Evolutionary conservation across 2,888 invertebrate species (phyloP).

Genomic region (Andrena camellia): DNA sequence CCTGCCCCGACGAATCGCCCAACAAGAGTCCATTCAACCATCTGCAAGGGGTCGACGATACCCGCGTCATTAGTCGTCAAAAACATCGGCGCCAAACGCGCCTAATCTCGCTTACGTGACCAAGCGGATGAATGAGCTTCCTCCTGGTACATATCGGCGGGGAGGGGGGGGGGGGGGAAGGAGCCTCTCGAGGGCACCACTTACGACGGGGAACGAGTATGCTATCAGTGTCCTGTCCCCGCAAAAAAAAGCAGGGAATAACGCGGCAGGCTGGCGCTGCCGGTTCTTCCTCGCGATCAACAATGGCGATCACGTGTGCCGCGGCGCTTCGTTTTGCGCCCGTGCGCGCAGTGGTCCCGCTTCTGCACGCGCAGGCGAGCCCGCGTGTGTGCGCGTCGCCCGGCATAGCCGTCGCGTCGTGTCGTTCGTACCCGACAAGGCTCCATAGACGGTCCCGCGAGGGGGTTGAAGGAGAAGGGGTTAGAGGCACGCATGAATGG

Average conservation of each 20-base stretch:
- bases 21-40: conserved; percentile 8
- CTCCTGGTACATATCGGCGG: conserved; percentile 21
- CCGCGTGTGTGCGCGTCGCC: conserved; percentile 6
- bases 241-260: conserved; percentile 71
- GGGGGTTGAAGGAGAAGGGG: conserved; percentile 65
- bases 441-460: conserved; percentile 58
- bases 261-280: conserved; percentile 75
- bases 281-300: conserved; percentile 72
- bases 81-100: conserved; percentile 59
- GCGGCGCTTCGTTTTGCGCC: conserved; percentile 63
- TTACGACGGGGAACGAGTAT: conserved; percentile 53
- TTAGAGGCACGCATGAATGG: conserved; percentile 76
- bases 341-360: conserved; percentile 16
- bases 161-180: not conserved
- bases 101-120: conserved; percentile 65
- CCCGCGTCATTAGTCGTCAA: conserved; percentile 28
- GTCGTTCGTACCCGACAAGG: conserved; percentile 48
- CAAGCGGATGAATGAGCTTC: conserved; percentile 58
- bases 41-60: conserved; percentile 21
- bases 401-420: conserved; percentile 55
- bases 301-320: conserved; percentile 80
- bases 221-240: conserved; percentile 52
- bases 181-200: conserved; percentile 30
- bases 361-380: not conserved
- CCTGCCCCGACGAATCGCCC: not conserved